Conservation (phyloP, 2,113 vertebrate species). For the Podarcis muralis region DNA sequence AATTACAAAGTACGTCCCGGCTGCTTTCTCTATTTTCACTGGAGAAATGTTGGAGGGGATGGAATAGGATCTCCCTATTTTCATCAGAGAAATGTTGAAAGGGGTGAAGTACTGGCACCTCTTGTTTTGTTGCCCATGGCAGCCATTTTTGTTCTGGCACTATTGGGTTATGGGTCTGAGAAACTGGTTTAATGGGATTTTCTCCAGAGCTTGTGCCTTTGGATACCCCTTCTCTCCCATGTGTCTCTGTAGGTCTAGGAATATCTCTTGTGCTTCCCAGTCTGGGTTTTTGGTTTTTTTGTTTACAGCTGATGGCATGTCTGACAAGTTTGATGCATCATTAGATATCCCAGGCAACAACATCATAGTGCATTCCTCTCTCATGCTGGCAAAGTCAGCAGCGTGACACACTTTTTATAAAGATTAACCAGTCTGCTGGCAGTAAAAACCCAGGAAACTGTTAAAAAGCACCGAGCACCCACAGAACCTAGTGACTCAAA, state of each 20-base stretch:
- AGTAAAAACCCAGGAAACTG: not conserved
- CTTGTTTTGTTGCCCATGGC: too few relatives aligned
- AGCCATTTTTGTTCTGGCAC: too few relatives aligned
- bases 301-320: not conserved
- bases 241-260: not conserved
- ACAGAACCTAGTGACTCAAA: not conserved
- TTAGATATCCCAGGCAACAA: not conserved
- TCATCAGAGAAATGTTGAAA: too few relatives aligned
- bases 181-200: not conserved
- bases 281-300: not conserved
- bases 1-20: too few relatives aligned
- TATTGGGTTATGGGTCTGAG: not conserved
- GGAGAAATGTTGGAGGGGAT: too few relatives aligned
- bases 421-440: not conserved
- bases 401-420: not conserved
- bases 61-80: too few relatives aligned
- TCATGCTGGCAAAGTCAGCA: not conserved
- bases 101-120: too few relatives aligned
- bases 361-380: not conserved
- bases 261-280: not conserved
- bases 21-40: too few relatives aligned
- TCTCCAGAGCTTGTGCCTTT: not conserved
- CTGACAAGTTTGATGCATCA: not conserved
- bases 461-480: not conserved
- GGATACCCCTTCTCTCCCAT: not conserved